Base-by-base conservation (phyloP, 2,797 vertebrate species). In the Tapirus indicus region DNA sequence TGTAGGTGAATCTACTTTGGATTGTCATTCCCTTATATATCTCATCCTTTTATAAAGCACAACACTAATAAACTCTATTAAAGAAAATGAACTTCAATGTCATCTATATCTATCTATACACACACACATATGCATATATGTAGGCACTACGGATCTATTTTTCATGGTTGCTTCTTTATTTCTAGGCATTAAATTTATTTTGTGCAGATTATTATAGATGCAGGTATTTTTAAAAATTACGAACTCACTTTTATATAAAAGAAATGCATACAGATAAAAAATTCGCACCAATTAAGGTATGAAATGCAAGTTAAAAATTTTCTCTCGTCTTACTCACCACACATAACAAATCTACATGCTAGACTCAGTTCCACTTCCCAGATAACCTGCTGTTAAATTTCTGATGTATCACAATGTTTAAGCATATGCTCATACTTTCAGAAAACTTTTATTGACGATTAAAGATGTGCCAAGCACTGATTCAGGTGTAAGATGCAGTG, bases 151-250 rank as follows among this genome's bases (percentile, higher is more conserved):
- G 62, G 13, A 88, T 79, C 32, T 94, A 72, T 32, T 78, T 94
- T 97, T 95, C 47, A 91, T 64, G 86, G 32, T 47, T 89, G 32
- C 9, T 47, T 80, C 66, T 86, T 96, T 62, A 62, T 79, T 93
- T 91, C 41, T 91, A 91, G 60, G 71, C 1, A 80, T 20, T 21
- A 93, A 66, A 80, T 75, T 95, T 94, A 83, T 71, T 77, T 92
- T 94, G 32, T 75, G 17, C 10, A 95, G 23, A 32, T 49, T 72
- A 91, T 60, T 64, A 83, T 6, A 35, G 23, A 72, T 56, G 71
- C 74, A 32, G 6, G 17, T 35, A 17, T 79, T 77, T 83, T 79
- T n/a, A 62, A 89, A 71, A 92, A 29, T 77, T 60, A 82, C 20
- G 86, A 80, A 49, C 20, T 78, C 12, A 82, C 23, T 83, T 64